Conservation (phyloP, 2,888 invertebrate genomes). For the Linnaemya vulpina region DNA sequence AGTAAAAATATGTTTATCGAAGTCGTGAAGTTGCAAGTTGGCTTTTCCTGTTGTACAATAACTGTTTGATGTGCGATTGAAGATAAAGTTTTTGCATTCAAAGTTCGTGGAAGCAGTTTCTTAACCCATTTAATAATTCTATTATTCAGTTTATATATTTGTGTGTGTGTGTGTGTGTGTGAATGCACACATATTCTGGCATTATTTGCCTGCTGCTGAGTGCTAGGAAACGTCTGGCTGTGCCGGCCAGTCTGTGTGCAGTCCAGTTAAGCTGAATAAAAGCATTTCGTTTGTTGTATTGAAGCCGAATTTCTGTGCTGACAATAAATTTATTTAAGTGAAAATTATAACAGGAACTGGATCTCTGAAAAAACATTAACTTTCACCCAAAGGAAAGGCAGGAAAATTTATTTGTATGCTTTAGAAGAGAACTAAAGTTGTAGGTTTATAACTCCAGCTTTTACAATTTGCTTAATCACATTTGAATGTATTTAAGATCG, state of each 20-base stretch:
- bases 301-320: not conserved
- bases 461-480: not conserved
- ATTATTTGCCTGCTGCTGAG: too few relatives aligned
- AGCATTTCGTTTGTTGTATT: not conserved
- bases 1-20: not conserved
- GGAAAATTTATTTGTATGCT: not conserved
- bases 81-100: slow-evolving; percentile 17
- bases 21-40: slow-evolving; percentile 1
- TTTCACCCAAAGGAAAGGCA: slow-evolving; percentile 28
- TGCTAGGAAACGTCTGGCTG: not conserved
- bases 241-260: not conserved
- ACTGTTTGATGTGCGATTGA: slow-evolving; percentile 44
- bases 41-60: slow-evolving; percentile 65
- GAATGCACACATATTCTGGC: too few relatives aligned
- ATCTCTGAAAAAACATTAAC: slow-evolving; percentile 5
- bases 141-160: not conserved
- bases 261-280: not conserved
- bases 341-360: slow-evolving; percentile 7
- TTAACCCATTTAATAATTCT: slow-evolving; percentile 63
- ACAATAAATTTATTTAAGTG: not conserved
- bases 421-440: not conserved
- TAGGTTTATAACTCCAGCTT: not conserved
- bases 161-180: too few relatives aligned
- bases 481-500: not conserved
- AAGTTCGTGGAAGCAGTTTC: slow-evolving; percentile 33